Percentiles rank a stretch among this genome's conserved stretches.
phyloP scores from a whole-genome alignment of 2,797 vertebrate species.

The Anomalospiza imberbis region DNA sequence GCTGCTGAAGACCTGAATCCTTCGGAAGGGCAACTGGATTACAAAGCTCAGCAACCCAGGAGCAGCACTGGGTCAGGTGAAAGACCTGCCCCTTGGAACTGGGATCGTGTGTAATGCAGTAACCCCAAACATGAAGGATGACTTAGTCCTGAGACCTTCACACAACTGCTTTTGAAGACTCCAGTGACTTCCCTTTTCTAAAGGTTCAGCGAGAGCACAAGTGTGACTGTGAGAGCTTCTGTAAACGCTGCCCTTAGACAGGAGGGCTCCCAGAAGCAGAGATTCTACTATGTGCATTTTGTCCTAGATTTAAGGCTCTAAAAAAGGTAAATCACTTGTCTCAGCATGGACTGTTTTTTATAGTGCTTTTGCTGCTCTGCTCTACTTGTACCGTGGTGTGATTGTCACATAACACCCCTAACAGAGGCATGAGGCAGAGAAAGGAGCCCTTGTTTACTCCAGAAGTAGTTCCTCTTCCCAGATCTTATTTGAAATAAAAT shows the following conservation, averaged over 20 bases:
- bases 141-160: not conserved
- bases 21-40: not conserved
- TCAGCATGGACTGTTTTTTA: not conserved
- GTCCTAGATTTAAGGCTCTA: not conserved
- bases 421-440: not conserved
- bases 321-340: not conserved
- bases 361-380: not conserved
- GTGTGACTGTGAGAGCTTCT: not conserved
- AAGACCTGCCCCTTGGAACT: not conserved
- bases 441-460: not conserved
- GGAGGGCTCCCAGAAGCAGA: not conserved
- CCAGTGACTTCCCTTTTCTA: not conserved
- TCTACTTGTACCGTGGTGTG: fast-evolving
- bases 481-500: not conserved
- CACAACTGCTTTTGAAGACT: not conserved
- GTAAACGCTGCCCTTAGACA: not conserved
- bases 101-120: not conserved
- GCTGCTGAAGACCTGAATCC: not conserved
- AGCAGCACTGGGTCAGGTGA: not conserved
- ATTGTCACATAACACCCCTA: not conserved
- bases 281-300: not conserved
- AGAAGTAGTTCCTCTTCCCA: not conserved
- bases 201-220: not conserved
- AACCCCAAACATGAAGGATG: not conserved
- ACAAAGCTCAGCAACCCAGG: not conserved